Conservation (phyloP, 1,140 invertebrate genomes). For the Eciton burchellii region DNA sequence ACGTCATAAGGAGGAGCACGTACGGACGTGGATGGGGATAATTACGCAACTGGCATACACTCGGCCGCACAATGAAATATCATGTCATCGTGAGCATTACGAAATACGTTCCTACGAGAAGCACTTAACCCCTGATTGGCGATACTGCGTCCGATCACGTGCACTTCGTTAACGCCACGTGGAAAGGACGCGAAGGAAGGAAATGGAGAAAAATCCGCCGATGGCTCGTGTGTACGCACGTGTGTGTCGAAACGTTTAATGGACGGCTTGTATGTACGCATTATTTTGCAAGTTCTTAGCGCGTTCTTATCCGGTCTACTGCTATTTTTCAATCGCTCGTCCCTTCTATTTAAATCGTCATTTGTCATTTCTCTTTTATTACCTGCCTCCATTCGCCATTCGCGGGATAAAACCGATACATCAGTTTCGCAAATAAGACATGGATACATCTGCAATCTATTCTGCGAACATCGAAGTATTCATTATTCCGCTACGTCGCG, state of each 20-base stretch:
- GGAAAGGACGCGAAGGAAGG: neutral
- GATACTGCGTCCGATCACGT: neutral
- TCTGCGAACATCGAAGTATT: neutral
- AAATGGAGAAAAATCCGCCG: neutral
- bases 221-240: neutral
- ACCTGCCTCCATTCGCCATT: too few species aligned
- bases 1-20: constrained; percentile 53
- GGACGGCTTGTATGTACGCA: neutral
- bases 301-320: too few species aligned
- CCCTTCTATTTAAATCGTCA: too few species aligned
- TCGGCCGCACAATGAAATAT: constrained; percentile 67
- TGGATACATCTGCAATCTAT: too few species aligned
- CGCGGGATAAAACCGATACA: too few species aligned
- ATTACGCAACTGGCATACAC: constrained; percentile 61
- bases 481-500: neutral
- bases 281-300: too few species aligned
- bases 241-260: neutral
- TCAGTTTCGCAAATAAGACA: too few species aligned
- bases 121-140: constrained; percentile 25
- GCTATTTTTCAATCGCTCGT: too few species aligned
- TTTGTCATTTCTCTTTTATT: too few species aligned
- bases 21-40: constrained; percentile 57
- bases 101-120: constrained; percentile 26
- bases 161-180: constrained; percentile 7
- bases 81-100: constrained; percentile 61